These are phyloP conservation scores for Lasioglossum calceatum DNA, from an alignment of 2,888 invertebrate genomes.

Conservation along the genomic window DNA sequence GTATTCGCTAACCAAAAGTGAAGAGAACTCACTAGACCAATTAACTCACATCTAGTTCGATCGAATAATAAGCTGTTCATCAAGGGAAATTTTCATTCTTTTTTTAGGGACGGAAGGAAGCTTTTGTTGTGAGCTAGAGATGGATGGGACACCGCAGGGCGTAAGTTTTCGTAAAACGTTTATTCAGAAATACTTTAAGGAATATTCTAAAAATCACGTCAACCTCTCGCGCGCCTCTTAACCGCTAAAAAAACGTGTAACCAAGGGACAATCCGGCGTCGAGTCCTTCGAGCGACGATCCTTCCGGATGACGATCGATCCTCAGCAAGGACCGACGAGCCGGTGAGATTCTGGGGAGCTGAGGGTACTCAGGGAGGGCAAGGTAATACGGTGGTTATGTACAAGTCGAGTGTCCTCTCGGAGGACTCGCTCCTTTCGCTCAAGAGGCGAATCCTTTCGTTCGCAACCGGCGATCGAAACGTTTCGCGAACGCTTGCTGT, in stretches of 20 bases:
- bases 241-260: slow-evolving; percentile 57
- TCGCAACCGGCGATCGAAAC: slow-evolving; percentile 30
- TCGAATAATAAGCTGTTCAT: neutral
- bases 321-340: slow-evolving; percentile 12
- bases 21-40: too few relatives aligned
- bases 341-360: slow-evolving; percentile 4
- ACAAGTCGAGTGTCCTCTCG: slow-evolving; percentile 60
- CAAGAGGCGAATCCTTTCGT: slow-evolving; percentile 23
- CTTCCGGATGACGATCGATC: slow-evolving; percentile 18
- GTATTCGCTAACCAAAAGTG: too few relatives aligned
- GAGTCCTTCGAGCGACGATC: slow-evolving; percentile 8
- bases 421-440: slow-evolving; percentile 37
- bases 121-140: neutral
- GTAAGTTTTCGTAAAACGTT: slow-evolving; percentile 55
- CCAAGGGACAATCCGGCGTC: slow-evolving; percentile 39
- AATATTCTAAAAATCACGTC: slow-evolving; percentile 66
- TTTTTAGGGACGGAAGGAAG: neutral
- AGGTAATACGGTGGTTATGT: slow-evolving; percentile 67
- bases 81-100: neutral
- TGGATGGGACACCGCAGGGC: neutral
- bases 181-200: slow-evolving; percentile 73
- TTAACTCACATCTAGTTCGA: neutral
- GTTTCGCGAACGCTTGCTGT: slow-evolving; percentile 40
- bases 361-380: slow-evolving; percentile 26
- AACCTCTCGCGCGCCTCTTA: slow-evolving; percentile 64